These are phyloP conservation scores for Ambastaia sidthimunki DNA, from an alignment of 2,797 vertebrate species.

Conservation along the genomic window DNA sequence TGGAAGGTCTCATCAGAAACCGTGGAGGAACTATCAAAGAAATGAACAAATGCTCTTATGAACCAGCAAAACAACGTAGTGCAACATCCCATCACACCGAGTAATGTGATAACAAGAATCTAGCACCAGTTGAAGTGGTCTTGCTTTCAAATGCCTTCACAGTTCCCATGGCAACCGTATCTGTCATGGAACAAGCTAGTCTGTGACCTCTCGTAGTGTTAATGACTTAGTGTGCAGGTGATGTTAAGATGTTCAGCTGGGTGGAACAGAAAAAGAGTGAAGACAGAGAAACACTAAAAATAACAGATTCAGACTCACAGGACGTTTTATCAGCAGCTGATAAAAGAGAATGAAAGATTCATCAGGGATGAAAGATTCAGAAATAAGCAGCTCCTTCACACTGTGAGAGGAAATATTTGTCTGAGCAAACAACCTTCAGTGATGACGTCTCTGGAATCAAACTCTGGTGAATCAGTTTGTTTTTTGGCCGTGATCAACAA, in stretches of 20 bases:
- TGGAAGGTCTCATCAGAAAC: conserved; percentile 85
- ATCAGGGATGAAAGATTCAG: conserved; percentile 1
- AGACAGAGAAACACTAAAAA: conserved; percentile 7
- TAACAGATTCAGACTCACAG: background rate
- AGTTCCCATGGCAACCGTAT: conserved; percentile 21
- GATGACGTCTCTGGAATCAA: background rate
- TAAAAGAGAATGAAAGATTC: too few species aligned
- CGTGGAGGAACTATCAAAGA: conserved; percentile 81
- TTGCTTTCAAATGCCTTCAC: background rate
- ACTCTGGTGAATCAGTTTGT: background rate
- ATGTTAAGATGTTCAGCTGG: background rate
- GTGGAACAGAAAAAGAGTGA: background rate
- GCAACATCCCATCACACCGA: background rate
- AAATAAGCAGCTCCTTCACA: background rate
- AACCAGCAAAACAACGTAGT: background rate
- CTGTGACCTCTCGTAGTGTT: background rate
- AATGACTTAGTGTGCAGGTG: background rate
- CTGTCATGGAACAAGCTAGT: background rate
- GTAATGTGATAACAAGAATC: background rate
- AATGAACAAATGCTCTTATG: background rate
- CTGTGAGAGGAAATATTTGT: background rate
- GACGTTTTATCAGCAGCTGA: conserved; percentile 5
- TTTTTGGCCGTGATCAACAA: background rate
- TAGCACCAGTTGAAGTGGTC: background rate
- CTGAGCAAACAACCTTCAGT: conserved; percentile 13